Conservation (phyloP, 2,113 vertebrate species). For the Forbesichthys agassizii region DNA sequence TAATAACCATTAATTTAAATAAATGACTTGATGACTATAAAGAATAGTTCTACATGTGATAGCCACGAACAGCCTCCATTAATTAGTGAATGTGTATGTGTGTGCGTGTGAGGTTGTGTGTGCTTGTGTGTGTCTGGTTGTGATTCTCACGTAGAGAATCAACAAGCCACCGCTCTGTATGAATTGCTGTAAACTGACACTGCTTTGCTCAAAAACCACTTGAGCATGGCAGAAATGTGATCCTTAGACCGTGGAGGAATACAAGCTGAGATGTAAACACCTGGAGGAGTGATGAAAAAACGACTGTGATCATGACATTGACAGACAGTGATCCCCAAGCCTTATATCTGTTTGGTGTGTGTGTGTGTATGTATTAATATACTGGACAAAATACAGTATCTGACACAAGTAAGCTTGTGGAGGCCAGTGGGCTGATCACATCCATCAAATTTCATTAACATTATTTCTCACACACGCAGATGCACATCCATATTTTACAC, state of each 20-base stretch:
- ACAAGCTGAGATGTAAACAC: neutral
- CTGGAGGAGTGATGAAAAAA: constrained; percentile 7
- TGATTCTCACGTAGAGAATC: neutral
- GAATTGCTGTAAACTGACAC: neutral
- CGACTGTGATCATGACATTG: constrained; percentile 9
- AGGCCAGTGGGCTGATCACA: neutral
- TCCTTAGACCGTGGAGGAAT: neutral
- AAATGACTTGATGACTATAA: too few relatives aligned
- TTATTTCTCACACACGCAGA: neutral
- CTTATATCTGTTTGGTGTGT: neutral
- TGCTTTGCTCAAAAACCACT: neutral
- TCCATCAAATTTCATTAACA: neutral
- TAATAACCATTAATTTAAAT: too few relatives aligned
- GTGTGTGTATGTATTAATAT: neutral
- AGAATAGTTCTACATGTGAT: too few relatives aligned
- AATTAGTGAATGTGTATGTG: too few relatives aligned
- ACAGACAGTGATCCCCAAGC: constrained; percentile 12
- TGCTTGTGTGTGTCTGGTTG: too few relatives aligned
- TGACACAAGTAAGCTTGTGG: constrained; percentile 6
- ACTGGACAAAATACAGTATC: neutral
- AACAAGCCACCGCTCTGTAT: neutral
- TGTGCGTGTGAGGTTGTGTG: too few relatives aligned
- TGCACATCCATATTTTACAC: neutral
- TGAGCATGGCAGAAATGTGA: constrained; percentile 8
- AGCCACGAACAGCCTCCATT: too few relatives aligned